Conservation (phyloP, 2,797 vertebrate species). For the Novumbra hubbsi region DNA sequence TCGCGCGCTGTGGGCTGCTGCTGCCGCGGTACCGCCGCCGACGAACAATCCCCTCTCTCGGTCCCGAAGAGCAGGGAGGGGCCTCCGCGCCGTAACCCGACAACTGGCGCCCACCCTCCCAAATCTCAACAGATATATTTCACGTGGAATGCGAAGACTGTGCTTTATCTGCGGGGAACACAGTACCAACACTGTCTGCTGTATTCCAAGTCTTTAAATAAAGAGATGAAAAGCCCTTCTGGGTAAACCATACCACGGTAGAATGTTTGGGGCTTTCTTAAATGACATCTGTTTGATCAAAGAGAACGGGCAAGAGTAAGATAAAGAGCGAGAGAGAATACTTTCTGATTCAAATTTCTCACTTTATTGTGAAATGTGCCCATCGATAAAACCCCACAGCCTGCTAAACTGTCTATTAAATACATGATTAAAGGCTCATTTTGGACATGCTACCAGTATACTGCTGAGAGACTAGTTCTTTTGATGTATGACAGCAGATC, state of each 20-base stretch:
- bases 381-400: background rate
- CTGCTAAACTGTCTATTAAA: background rate
- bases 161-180: constrained; percentile 71
- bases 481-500: too few species aligned
- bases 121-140: constrained; percentile 72
- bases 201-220: constrained; percentile 70
- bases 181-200: constrained; percentile 68
- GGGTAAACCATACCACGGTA: constrained; percentile 58
- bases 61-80: constrained; percentile 69
- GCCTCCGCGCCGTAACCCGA: constrained; percentile 73
- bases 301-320: constrained; percentile 14
- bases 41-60: constrained; percentile 53
- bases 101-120: constrained; percentile 69
- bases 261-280: constrained; percentile 60
- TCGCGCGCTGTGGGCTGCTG: constrained; percentile 59
- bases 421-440: background rate
- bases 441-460: too few species aligned
- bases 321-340: background rate
- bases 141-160: constrained; percentile 74
- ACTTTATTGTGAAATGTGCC: background rate
- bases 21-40: constrained; percentile 30
- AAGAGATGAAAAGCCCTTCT: constrained; percentile 62
- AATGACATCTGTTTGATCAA: constrained; percentile 63
- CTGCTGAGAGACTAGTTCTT: too few species aligned
- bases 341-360: too few species aligned